These are phyloP conservation scores for Aleiodes leptofemur DNA, from an alignment of 2,888 invertebrate species.

Conservation along the genomic window DNA sequence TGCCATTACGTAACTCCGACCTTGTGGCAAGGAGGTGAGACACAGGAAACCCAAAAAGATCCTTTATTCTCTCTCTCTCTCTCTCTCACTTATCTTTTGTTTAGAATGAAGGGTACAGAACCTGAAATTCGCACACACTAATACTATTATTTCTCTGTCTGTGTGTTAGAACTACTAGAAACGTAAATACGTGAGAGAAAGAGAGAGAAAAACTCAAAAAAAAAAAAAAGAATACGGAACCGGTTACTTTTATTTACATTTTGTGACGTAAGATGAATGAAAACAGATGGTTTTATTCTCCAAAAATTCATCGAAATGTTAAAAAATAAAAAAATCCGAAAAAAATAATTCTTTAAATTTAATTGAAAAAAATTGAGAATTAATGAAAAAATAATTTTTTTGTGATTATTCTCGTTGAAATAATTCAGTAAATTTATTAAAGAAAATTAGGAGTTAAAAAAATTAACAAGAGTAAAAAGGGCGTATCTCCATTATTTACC, in stretches of 20 bases:
- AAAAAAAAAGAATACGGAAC: slow-evolving; percentile 55
- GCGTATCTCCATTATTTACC: too few relatives aligned
- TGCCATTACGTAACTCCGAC: slow-evolving; percentile 28
- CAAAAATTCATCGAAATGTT: background rate
- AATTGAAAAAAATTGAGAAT: too few relatives aligned
- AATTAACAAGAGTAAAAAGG: too few relatives aligned
- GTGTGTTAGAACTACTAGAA: slow-evolving; percentile 30
- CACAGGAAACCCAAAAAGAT: slow-evolving; percentile 53
- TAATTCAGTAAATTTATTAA: too few relatives aligned
- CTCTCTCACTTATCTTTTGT: slow-evolving; percentile 56
- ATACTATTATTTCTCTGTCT: slow-evolving; percentile 39
- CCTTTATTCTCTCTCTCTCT: slow-evolving; percentile 59
- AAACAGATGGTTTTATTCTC: background rate
- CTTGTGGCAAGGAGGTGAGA: slow-evolving; percentile 27
- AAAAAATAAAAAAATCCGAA: too few relatives aligned
- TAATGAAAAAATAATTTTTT: too few relatives aligned
- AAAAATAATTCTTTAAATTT: too few relatives aligned
- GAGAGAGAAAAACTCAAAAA: background rate
- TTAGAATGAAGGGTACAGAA: slow-evolving; percentile 45
- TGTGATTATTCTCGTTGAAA: too few relatives aligned
- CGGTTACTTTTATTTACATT: slow-evolving; percentile 70
- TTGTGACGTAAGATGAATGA: slow-evolving; percentile 71
- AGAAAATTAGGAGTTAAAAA: too few relatives aligned
- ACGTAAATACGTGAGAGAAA: slow-evolving; percentile 15
- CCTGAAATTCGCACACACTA: slow-evolving; percentile 39